phyloP scores from a whole-genome alignment of 1,140 invertebrate genomes.

The Atopsyche davidsoni region DNA sequence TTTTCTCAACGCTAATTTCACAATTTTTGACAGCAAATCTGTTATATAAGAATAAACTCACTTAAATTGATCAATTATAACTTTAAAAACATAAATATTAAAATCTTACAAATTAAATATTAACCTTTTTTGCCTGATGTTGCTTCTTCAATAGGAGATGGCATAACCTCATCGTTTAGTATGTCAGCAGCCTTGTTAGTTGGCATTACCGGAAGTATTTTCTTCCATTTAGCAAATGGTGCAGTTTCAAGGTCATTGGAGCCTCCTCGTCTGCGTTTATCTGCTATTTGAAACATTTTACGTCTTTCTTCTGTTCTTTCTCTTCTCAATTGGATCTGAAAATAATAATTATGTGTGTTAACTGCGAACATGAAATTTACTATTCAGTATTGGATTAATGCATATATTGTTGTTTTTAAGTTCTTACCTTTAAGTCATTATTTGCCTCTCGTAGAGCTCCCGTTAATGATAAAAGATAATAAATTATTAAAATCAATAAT shows the following conservation, averaged over 20 bases:
- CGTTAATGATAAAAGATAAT: slow-evolving; percentile 89
- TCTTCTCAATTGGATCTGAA: slow-evolving; percentile 68
- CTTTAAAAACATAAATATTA: too few relatives aligned
- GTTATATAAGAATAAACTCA: slow-evolving; percentile 34
- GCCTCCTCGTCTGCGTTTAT: slow-evolving; percentile 53
- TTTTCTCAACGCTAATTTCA: slow-evolving; percentile 54
- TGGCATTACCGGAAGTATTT: slow-evolving; percentile 56
- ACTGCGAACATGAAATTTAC: not conserved
- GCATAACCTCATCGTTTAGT: slow-evolving; percentile 28
- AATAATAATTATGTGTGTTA: not conserved
- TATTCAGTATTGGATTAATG: too few relatives aligned
- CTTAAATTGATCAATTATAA: too few relatives aligned
- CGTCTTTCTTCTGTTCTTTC: slow-evolving; percentile 88
- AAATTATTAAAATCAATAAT: slow-evolving; percentile 88
- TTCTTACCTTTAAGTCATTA: slow-evolving; percentile 75
- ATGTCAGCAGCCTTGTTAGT: slow-evolving; percentile 49
- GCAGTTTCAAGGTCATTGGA: slow-evolving; percentile 52
- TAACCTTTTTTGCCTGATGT: slow-evolving; percentile 10
- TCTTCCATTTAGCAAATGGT: slow-evolving; percentile 63
- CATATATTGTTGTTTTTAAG: slow-evolving; percentile 12
- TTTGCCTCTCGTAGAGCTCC: slow-evolving; percentile 87
- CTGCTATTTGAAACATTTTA: slow-evolving; percentile 87
- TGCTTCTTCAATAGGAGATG: slow-evolving; percentile 11
- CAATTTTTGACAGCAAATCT: slow-evolving; percentile 57
- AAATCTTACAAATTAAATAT: too few relatives aligned